Evolutionary conservation across 2,113 vertebrate species (phyloP), one percentile per base, ranked within the genome.

Genomic region (Serilophus lunatus): DNA sequence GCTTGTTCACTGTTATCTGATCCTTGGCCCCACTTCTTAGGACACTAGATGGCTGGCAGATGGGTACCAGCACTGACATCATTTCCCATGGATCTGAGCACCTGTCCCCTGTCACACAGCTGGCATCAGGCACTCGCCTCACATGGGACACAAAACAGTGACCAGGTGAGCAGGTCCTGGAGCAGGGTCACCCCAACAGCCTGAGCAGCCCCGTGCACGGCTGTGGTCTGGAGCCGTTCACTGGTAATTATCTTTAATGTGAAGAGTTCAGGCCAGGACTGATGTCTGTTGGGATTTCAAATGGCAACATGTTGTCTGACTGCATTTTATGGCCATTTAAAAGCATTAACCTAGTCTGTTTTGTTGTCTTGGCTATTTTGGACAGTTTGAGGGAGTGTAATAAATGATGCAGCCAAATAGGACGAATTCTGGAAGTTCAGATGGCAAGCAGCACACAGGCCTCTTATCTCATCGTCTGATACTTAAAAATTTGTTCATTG

Each of bases 381-480:
- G 63, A n/a, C n/a, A 23, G 64, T 44, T 70, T 11, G 25, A 75
- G 61, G 69, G 51, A 74, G 35, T 56, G 56, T 19, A 64, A 91
- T 56, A 47, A 64, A 71, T 8, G 25, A 68, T 35, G 25, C 28
- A 60, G 86, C 76, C 90, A 96, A 88, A 15, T 7, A 18, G 64
- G 82, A 88, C 18, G 40, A 86, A 81, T 54, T 33, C 85, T 97
- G 88, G 86, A 78, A 94, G 86, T 29, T 64, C 49, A 82, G 78
- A 81, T 83, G 80, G 69, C 92, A 93, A 12, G 26, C 50, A 76
- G 61, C 12, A 35, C 8, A 1, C 85, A 76, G 49, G 36, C 26
- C 80, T 86, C 92, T 96, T 94, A 94, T 90, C 95, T 97, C 96
- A 96, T 93, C 36, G 53, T 95, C 92, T 97, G 86, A 84, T 33